These are phyloP conservation scores for Sternotherus odoratus DNA, from an alignment of 2,797 vertebrate genomes.

Conservation along the genomic window DNA sequence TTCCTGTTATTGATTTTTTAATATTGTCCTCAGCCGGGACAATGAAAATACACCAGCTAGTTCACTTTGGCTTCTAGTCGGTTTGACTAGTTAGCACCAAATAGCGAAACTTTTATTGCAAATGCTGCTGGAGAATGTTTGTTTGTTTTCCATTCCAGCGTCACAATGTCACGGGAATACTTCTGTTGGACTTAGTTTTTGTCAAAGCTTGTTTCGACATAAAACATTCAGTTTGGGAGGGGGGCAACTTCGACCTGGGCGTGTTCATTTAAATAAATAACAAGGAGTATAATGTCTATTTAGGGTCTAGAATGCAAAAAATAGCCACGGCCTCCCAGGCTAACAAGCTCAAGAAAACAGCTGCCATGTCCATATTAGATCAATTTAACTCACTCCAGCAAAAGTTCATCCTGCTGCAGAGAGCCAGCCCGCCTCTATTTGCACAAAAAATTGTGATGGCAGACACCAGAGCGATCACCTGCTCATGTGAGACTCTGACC, in stretches of 20 bases:
- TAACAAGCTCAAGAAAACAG: neutral
- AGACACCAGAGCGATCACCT: neutral
- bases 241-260: neutral
- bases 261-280: neutral
- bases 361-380: neutral
- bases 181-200: neutral
- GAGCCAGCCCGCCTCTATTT: neutral
- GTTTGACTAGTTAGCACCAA: accelerated
- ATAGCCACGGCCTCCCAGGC: neutral
- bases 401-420: neutral
- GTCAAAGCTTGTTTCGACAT: neutral
- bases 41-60: neutral
- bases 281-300: neutral
- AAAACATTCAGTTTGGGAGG: neutral
- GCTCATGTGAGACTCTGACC: neutral
- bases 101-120: neutral
- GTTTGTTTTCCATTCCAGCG: neutral
- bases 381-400: neutral
- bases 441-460: neutral
- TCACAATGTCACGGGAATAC: neutral
- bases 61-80: slow-evolving; percentile 16
- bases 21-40: neutral
- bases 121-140: neutral
- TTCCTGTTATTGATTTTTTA: neutral
- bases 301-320: neutral